Percentiles rank a stretch among this genome's conserved stretches.
phyloP scores from a whole-genome alignment of 2,888 invertebrate genomes.

The Drosophila rellima region DNA sequence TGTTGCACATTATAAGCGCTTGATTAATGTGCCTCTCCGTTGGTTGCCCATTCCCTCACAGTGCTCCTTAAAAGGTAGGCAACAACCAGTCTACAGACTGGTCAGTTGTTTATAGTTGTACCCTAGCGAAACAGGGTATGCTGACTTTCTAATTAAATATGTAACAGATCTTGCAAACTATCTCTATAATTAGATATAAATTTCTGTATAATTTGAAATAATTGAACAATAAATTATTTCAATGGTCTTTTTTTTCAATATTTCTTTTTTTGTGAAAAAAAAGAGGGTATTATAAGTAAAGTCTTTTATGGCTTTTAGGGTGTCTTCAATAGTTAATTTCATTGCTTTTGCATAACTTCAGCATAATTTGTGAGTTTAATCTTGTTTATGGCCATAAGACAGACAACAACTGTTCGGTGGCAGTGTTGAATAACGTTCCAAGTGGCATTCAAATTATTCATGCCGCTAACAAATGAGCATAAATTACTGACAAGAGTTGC shows the following conservation, averaged over 20 bases:
- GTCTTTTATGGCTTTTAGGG: too few species aligned
- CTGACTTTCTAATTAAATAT: not conserved
- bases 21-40: conserved; percentile 62
- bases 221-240: too few species aligned
- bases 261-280: too few species aligned
- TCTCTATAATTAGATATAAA: too few species aligned
- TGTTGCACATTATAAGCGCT: conserved; percentile 62
- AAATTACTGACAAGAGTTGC: conserved; percentile 73
- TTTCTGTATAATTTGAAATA: too few species aligned
- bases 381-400: conserved; percentile 37
- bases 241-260: too few species aligned
- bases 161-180: not conserved
- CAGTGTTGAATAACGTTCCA: conserved; percentile 48
- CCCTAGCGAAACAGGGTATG: not conserved
- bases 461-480: conserved; percentile 79
- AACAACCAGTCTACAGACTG: conserved; percentile 3
- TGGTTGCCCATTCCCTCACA: conserved; percentile 3
- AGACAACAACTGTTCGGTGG: conserved; percentile 16
- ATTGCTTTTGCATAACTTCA: not conserved
- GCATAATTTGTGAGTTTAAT: conserved; percentile 37
- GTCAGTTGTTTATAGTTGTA: conserved; percentile 1
- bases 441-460: conserved; percentile 77
- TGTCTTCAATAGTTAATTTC: not conserved
- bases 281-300: too few species aligned
- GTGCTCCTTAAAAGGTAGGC: conserved; percentile 51